Conservation (phyloP, 2,888 invertebrate genomes). For the Drosophila lutescens region DNA sequence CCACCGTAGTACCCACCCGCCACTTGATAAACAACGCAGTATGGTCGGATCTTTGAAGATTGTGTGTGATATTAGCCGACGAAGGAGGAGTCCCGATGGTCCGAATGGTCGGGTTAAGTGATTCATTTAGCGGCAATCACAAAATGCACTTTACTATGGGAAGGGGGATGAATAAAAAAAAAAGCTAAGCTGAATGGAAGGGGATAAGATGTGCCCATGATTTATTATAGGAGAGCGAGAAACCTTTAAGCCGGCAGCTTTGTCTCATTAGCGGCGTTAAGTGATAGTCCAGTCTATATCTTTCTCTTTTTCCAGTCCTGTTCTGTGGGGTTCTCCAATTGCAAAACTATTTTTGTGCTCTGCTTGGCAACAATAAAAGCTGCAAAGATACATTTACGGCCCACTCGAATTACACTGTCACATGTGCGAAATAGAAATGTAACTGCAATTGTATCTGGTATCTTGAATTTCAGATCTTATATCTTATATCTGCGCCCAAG, state of each 20-base stretch:
- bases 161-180: no score
- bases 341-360: constrained; percentile 75
- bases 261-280: constrained; percentile 73
- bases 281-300: constrained; percentile 48
- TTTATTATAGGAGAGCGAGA: constrained; percentile 59
- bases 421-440: constrained; percentile 60
- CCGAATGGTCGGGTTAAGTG: constrained; percentile 68
- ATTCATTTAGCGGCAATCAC: constrained; percentile 78
- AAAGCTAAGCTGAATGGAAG: constrained; percentile 37
- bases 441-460: constrained; percentile 66
- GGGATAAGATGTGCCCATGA: constrained; percentile 58
- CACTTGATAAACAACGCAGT: constrained; percentile 41
- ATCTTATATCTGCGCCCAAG: constrained; percentile 61
- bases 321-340: constrained; percentile 57
- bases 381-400: constrained; percentile 54
- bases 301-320: constrained; percentile 26
- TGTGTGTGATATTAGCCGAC: constrained; percentile 72
- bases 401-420: constrained; percentile 70
- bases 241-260: constrained; percentile 71
- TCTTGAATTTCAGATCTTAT: constrained; percentile 38
- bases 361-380: constrained; percentile 75
- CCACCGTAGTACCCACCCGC: not conserved
- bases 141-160: constrained; percentile 76
- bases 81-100: constrained; percentile 41
- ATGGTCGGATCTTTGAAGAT: constrained; percentile 76